These are phyloP conservation scores for Ericerus pela DNA, from an alignment of 1,140 invertebrate genomes.

Conservation along the genomic window DNA sequence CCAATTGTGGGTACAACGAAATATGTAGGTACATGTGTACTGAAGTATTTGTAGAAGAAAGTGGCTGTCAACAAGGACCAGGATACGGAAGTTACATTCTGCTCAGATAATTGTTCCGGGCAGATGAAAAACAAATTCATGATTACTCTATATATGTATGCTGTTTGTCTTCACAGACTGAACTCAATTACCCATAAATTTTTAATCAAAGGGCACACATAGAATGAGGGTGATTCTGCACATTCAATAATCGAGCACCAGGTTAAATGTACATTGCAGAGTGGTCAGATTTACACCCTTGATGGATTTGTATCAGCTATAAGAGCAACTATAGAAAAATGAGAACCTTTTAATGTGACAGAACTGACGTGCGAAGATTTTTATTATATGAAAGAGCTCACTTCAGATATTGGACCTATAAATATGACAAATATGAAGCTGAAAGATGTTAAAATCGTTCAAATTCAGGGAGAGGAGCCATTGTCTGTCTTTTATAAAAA, in stretches of 20 bases:
- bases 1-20: too few relatives aligned
- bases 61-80: too few relatives aligned
- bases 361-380: slow-evolving; percentile 8
- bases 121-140: background rate
- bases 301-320: background rate
- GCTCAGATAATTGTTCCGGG: background rate
- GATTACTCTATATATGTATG: background rate
- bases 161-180: slow-evolving; percentile 12
- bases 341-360: background rate
- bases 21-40: slow-evolving; percentile 28
- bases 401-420: too few relatives aligned
- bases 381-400: slow-evolving; percentile 4
- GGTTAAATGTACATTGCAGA: slow-evolving; percentile 1
- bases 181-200: slow-evolving; percentile 12
- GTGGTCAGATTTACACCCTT: background rate
- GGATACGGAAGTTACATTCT: background rate
- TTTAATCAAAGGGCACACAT: background rate
- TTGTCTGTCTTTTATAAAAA: too few relatives aligned
- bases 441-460: too few relatives aligned
- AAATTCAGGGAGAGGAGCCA: too few relatives aligned
- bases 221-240: background rate
- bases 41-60: slow-evolving; percentile 20
- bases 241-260: background rate
- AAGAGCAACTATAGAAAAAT: background rate
- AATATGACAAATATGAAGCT: too few relatives aligned